phyloP scores from a whole-genome alignment of 2,113 vertebrate species.

The Sclerurus mexicanus region DNA sequence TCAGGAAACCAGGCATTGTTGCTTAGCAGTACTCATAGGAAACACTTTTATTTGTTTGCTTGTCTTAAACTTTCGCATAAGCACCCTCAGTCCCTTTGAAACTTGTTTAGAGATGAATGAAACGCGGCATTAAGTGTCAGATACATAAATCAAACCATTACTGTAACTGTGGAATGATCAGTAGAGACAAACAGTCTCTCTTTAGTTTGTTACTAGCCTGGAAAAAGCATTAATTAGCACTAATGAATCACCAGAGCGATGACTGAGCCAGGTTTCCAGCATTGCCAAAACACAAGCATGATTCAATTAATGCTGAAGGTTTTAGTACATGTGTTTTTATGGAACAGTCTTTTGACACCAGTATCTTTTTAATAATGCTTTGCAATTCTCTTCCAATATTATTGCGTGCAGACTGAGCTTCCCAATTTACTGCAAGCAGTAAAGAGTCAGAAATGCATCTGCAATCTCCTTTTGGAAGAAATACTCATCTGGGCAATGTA shows the following conservation, averaged over 20 bases:
- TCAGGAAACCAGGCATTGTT: background rate
- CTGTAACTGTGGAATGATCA: slow-evolving; percentile 69
- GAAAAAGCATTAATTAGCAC: slow-evolving; percentile 74
- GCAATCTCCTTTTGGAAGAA: slow-evolving; percentile 32
- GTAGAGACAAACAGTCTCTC: slow-evolving; percentile 55
- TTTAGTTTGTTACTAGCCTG: slow-evolving; percentile 64
- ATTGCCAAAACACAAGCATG: slow-evolving; percentile 65
- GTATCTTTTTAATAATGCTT: slow-evolving; percentile 42
- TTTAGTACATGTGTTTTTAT: slow-evolving; percentile 61
- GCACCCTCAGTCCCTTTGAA: slow-evolving; percentile 8
- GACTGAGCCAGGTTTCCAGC: slow-evolving; percentile 50
- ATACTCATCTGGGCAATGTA: slow-evolving; percentile 45
- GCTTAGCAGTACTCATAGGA: background rate
- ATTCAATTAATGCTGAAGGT: slow-evolving; percentile 70
- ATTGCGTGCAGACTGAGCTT: slow-evolving; percentile 45
- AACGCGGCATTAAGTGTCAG: slow-evolving; percentile 31
- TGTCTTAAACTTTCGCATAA: background rate
- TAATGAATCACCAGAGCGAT: slow-evolving; percentile 72
- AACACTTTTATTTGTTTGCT: background rate
- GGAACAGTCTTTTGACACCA: slow-evolving; percentile 56
- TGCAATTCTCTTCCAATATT: slow-evolving; percentile 35
- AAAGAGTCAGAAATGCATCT: slow-evolving; percentile 34
- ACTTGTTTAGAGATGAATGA: slow-evolving; percentile 45
- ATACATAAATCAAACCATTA: slow-evolving; percentile 65
- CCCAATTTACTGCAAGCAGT: slow-evolving; percentile 30